Percentiles rank a stretch among this genome's conserved stretches.
phyloP scores from a whole-genome alignment of 1,140 invertebrate species.

The Drosophila erecta region DNA sequence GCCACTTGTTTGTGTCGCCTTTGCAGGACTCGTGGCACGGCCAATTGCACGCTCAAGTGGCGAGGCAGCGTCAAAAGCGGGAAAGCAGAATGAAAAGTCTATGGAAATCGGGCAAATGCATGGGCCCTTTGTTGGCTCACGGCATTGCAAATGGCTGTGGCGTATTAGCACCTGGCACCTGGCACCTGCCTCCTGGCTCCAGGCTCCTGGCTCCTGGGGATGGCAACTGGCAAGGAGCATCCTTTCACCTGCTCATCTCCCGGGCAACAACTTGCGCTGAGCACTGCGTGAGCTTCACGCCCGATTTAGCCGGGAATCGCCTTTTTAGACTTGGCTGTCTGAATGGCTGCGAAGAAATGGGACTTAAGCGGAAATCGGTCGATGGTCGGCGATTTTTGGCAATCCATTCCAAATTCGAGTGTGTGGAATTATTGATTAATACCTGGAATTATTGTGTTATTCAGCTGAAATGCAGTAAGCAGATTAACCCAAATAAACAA shows the following conservation, averaged over 20 bases:
- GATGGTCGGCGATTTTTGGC: not conserved
- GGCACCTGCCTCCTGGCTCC: no score
- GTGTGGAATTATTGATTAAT: no score
- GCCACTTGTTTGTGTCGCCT: conserved; percentile 27
- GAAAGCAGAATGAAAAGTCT: conserved; percentile 26
- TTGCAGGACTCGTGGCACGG: conserved; percentile 60
- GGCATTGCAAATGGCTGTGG: conserved; percentile 16
- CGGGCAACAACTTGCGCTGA: conserved; percentile 41
- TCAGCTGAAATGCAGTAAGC: no score
- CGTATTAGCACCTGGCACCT: conserved; percentile 34
- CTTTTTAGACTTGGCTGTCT: conserved; percentile 18
- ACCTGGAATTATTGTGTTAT: no score
- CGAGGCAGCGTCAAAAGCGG: conserved; percentile 46
- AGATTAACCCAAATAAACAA: no score
- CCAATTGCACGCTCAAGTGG: conserved; percentile 73
- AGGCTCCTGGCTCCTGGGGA: no score
- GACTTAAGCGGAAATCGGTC: not conserved
- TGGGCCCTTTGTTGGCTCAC: conserved; percentile 39
- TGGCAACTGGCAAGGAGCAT: not conserved
- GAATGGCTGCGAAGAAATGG: not conserved
- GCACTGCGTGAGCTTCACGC: conserved; percentile 37
- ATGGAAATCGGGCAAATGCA: conserved; percentile 44
- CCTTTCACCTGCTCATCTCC: conserved; percentile 45
- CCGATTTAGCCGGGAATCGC: conserved; percentile 33
- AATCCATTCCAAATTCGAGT: no score